Evolutionary conservation across 2,888 invertebrate genomes (phyloP).

Genomic region (Chloroclystis v-ata): DNA sequence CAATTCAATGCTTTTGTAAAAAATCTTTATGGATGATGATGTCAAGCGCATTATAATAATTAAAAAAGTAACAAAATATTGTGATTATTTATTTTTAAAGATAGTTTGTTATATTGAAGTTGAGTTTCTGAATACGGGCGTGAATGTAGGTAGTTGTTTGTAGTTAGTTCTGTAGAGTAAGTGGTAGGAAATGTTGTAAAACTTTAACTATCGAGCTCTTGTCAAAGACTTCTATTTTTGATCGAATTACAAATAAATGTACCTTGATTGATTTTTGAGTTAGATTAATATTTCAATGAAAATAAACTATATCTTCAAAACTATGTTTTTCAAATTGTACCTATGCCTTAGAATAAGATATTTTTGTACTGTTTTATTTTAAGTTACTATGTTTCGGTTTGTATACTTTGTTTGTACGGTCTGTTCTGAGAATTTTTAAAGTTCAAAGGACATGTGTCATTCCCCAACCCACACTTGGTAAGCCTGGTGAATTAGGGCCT

Average conservation of each 20-base stretch:
- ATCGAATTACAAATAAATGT: conserved; percentile 24
- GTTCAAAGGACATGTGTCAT: too few species aligned
- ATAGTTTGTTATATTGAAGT: neutral
- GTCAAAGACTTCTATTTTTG: conserved; percentile 29
- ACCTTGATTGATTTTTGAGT: conserved; percentile 21
- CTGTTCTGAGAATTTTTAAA: too few species aligned
- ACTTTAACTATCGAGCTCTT: conserved; percentile 20
- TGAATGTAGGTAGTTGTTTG: conserved; percentile 5
- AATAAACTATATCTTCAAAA: conserved; percentile 21
- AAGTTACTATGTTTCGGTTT: too few species aligned
- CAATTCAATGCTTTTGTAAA: too few species aligned
- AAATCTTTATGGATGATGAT: too few species aligned
- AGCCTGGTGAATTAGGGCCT: too few species aligned
- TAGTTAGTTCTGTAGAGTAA: conserved; percentile 8
- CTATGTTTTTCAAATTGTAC: too few species aligned
- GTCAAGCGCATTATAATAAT: neutral
- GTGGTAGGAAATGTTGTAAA: conserved; percentile 16
- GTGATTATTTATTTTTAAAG: neutral
- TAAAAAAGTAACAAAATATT: neutral
- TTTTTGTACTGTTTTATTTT: too few species aligned
- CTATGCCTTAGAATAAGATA: too few species aligned
- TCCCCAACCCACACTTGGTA: too few species aligned
- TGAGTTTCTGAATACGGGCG: conserved; percentile 7
- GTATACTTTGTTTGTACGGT: too few species aligned
- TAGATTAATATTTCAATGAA: conserved; percentile 22